A percentile compares a stretch with the other conserved stretches of the same genome.
These are phyloP conservation scores for Plagiodera versicolora DNA, from an alignment of 2,888 invertebrate genomes.

Conservation along the genomic window DNA sequence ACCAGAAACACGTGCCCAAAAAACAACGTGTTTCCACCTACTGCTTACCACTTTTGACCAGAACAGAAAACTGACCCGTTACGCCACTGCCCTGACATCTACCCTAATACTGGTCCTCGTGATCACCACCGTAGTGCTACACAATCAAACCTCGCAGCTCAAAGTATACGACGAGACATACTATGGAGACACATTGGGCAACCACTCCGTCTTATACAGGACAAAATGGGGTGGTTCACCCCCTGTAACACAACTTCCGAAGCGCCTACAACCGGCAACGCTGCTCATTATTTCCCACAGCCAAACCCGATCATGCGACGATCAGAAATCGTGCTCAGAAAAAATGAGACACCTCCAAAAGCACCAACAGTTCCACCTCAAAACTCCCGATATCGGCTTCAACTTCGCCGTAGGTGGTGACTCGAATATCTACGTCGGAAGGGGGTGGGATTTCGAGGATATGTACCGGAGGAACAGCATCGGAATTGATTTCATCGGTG, in stretches of 20 bases:
- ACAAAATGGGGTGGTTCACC: conserved; percentile 57
- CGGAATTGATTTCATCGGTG: conserved; percentile 58
- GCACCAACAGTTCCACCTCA: conserved; percentile 37
- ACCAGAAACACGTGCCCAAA: neutral
- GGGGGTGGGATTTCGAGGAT: conserved; percentile 60
- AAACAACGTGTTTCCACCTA: neutral
- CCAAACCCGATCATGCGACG: conserved; percentile 54
- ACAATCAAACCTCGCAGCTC: neutral
- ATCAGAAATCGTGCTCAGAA: conserved; percentile 54
- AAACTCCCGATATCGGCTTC: conserved; percentile 38
- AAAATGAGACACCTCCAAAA: conserved; percentile 56
- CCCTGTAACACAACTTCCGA: conserved; percentile 39
- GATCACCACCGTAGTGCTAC: neutral
- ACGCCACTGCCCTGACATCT: conserved; percentile 2
- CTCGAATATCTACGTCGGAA: conserved; percentile 59
- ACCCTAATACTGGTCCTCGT: conserved; percentile 4
- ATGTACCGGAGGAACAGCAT: conserved; percentile 56
- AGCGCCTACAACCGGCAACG: conserved; percentile 48
- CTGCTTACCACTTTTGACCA: neutral
- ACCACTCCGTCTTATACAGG: conserved; percentile 28
- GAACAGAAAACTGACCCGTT: neutral
- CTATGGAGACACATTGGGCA: conserved; percentile 18
- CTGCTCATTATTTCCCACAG: conserved; percentile 56
- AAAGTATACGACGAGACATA: conserved; percentile 4
- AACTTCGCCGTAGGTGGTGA: conserved; percentile 60